phyloP scores from a whole-genome alignment of 2,113 vertebrate species.

The Otus sunia region DNA sequence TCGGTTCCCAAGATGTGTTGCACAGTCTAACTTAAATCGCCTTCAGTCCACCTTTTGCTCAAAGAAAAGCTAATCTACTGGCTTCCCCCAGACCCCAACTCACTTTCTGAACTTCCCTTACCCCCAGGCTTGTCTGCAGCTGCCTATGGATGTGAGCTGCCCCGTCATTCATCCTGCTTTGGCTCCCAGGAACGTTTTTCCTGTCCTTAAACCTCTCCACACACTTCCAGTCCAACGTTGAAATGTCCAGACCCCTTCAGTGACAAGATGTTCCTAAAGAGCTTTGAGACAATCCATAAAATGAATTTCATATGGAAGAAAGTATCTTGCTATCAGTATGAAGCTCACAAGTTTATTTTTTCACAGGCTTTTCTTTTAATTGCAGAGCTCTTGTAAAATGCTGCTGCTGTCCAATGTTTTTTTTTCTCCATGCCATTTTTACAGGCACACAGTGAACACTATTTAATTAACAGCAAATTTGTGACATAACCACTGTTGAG shows the following conservation, averaged over 20 bases:
- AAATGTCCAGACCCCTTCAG: background rate
- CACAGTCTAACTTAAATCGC: background rate
- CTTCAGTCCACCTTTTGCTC: background rate
- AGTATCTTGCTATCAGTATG: background rate
- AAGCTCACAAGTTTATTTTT: conserved; percentile 1
- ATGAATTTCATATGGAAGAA: background rate
- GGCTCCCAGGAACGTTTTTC: background rate
- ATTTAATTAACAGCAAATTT: conserved; percentile 70
- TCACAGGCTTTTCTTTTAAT: conserved; percentile 11
- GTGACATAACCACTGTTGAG: conserved; percentile 50
- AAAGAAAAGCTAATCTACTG: background rate
- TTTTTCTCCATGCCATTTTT: conserved; percentile 2
- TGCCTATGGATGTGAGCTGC: accelerated
- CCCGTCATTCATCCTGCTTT: no score
- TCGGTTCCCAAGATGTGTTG: background rate
- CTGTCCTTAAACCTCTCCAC: background rate
- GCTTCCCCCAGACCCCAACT: background rate
- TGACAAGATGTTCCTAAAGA: background rate
- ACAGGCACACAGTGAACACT: conserved; percentile 55
- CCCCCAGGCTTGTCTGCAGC: background rate
- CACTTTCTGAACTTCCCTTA: background rate
- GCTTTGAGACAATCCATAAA: background rate
- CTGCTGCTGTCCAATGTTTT: background rate
- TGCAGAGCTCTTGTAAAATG: conserved; percentile 31
- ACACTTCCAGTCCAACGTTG: background rate